Percentiles rank a stretch among this genome's conserved stretches.
These are phyloP conservation scores for Aleiodes alternator DNA, from an alignment of 2,888 invertebrate genomes.

Conservation along the genomic window DNA sequence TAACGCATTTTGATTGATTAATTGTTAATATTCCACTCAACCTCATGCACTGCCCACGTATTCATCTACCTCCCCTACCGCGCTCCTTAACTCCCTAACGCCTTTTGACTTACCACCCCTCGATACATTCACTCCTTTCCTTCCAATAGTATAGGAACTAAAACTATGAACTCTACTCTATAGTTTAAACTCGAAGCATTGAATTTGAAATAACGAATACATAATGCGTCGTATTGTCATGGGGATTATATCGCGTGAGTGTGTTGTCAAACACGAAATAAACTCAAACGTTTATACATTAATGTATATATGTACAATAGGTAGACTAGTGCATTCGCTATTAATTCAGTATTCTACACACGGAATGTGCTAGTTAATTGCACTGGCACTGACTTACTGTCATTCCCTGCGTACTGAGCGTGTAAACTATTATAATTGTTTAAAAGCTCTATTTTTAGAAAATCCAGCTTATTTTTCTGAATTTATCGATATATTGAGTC, in stretches of 20 bases:
- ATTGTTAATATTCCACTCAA: slow-evolving; percentile 23
- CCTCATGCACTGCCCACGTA: not conserved
- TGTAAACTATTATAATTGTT: too few relatives aligned
- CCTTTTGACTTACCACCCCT: slow-evolving; percentile 16
- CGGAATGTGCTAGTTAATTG: slow-evolving; percentile 17
- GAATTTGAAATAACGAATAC: slow-evolving; percentile 45
- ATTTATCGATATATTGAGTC: too few relatives aligned
- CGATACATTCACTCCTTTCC: slow-evolving; percentile 3
- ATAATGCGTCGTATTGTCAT: slow-evolving; percentile 46
- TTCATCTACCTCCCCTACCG: not conserved
- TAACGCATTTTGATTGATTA: slow-evolving; percentile 14
- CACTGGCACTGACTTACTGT: slow-evolving; percentile 1
- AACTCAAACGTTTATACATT: not conserved
- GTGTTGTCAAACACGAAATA: slow-evolving; percentile 44
- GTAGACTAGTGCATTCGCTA: not conserved
- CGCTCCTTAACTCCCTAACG: too few relatives aligned
- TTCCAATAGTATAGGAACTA: slow-evolving; percentile 11
- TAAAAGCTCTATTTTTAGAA: too few relatives aligned
- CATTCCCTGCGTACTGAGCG: not conserved
- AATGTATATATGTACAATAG: not conserved
- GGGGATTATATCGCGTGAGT: slow-evolving; percentile 45
- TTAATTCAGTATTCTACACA: slow-evolving; percentile 13
- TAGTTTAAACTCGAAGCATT: slow-evolving; percentile 19
- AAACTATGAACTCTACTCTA: slow-evolving; percentile 20
- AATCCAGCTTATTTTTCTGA: too few relatives aligned